Percentiles rank a stretch among this genome's conserved stretches.
phyloP scores from a whole-genome alignment of 1,140 invertebrate species.

The Diabrotica virgifera region DNA sequence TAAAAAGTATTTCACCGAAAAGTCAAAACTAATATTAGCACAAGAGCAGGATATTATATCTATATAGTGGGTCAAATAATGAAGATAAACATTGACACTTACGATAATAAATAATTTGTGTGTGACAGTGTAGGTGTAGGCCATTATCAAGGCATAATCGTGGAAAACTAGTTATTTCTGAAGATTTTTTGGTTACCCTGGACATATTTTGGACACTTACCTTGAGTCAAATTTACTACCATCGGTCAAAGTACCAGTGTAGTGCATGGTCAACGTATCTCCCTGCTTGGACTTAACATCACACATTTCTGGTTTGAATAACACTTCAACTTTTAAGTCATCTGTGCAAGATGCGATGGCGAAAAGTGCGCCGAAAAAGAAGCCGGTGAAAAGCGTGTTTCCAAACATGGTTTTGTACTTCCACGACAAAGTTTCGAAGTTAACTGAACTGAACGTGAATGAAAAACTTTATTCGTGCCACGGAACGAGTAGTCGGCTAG shows the following conservation, averaged over 20 bases:
- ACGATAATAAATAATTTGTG: no score
- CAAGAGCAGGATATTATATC: no score
- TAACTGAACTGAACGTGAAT: conserved; percentile 23
- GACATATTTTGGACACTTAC: conserved; percentile 63
- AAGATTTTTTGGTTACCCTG: no score
- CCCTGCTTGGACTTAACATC: conserved; percentile 78
- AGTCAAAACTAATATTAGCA: no score
- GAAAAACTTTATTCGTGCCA: conserved; percentile 18
- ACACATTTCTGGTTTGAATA: conserved; percentile 77
- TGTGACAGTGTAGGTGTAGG: no score
- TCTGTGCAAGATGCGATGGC: conserved; percentile 35
- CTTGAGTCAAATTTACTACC: conserved; percentile 93
- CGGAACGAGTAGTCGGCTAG: conserved; percentile 7
- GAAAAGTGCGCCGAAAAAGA: conserved; percentile 35
- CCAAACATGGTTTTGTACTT: conserved; percentile 3
- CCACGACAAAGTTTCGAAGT: conserved; percentile 11
- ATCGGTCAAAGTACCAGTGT: conserved; percentile 82
- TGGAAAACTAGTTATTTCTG: no score
- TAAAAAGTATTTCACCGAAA: no score
- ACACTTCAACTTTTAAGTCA: conserved; percentile 77
- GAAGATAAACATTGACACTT: no score
- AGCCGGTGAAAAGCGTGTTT: background rate
- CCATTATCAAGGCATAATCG: no score
- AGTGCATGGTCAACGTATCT: conserved; percentile 91
- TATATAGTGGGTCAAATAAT: no score